Evolutionary conservation across 92 coral and sea anemone genomes (phyloP).

Genomic region (Siderastrea radians): DNA sequence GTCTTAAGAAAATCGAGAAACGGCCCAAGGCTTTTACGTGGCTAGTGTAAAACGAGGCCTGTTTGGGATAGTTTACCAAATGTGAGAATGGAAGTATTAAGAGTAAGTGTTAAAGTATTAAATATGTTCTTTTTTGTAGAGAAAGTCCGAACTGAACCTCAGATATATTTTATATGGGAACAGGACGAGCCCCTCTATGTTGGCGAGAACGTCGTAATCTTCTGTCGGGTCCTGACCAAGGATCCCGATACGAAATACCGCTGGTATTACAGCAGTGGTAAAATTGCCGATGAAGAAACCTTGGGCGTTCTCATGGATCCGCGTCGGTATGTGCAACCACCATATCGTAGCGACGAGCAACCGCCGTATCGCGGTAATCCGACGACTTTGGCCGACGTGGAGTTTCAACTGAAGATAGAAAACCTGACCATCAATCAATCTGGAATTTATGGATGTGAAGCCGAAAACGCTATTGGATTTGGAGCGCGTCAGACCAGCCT

Average conservation of each 20-base stretch:
- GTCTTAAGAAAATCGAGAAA: too few species aligned
- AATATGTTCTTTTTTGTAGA: not conserved
- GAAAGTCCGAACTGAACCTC: slow-evolving; percentile 19
- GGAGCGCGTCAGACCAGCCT: slow-evolving; percentile 10
- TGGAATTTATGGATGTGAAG: slow-evolving; percentile 76
- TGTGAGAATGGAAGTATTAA: too few species aligned
- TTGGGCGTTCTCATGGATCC: slow-evolving; percentile 11
- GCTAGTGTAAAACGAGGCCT: too few species aligned
- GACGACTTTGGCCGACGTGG: not conserved
- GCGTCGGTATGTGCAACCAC: not conserved
- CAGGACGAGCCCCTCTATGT: not conserved
- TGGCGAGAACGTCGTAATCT: slow-evolving; percentile 4
- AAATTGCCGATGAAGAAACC: too few species aligned
- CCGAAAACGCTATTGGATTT: slow-evolving; percentile 53
- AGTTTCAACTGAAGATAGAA: slow-evolving; percentile 18
- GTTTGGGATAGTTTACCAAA: too few species aligned
- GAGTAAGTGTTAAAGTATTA: not conserved
- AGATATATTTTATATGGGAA: not conserved
- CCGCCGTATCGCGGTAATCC: too few species aligned
- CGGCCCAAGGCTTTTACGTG: too few species aligned
- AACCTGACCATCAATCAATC: slow-evolving; percentile 54
- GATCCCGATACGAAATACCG: slow-evolving; percentile 6
- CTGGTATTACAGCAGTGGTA: slow-evolving; percentile 23
- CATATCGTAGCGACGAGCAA: not conserved
- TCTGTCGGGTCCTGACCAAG: not conserved